Evolutionary conservation across 2,888 invertebrate species (phyloP).

Genomic region (Meloe dianella): DNA sequence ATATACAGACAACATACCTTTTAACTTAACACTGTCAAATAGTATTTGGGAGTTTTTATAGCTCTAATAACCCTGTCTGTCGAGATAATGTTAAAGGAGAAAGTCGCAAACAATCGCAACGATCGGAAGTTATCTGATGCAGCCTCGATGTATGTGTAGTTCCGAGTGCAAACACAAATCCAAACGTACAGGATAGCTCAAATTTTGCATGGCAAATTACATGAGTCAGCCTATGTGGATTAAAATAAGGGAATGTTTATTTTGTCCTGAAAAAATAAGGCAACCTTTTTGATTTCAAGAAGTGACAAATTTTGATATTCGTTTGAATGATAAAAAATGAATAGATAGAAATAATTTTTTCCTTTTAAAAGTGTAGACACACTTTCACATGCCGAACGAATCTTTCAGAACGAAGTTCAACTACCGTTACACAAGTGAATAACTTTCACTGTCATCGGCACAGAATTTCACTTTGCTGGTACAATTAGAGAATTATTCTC

Average conservation of each 20-base stretch:
- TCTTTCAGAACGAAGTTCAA: too few relatives aligned
- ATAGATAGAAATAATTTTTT: too few relatives aligned
- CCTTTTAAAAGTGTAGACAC: too few relatives aligned
- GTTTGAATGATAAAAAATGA: too few relatives aligned
- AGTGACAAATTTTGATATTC: not conserved
- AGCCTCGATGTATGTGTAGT: not conserved
- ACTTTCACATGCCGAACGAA: too few relatives aligned
- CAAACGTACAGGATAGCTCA: not conserved
- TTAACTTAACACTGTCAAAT: conserved; percentile 4
- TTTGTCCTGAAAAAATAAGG: not conserved
- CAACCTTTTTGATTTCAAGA: not conserved
- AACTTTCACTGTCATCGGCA: too few relatives aligned
- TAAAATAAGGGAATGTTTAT: not conserved
- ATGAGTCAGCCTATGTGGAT: not conserved
- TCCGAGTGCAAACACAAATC: conserved; percentile 1
- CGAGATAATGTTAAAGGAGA: not conserved
- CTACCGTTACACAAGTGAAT: too few relatives aligned
- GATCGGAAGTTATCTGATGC: conserved; percentile 9
- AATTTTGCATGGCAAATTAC: not conserved
- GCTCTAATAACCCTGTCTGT: not conserved
- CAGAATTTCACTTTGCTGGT: too few relatives aligned
- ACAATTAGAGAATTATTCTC: too few relatives aligned
- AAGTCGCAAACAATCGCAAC: not conserved
- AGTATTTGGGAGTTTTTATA: not conserved
- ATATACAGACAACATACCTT: conserved; percentile 7